These are phyloP conservation scores for Ochlodes sylvanus DNA, from an alignment of 2,888 invertebrate genomes.

Conservation along the genomic window DNA sequence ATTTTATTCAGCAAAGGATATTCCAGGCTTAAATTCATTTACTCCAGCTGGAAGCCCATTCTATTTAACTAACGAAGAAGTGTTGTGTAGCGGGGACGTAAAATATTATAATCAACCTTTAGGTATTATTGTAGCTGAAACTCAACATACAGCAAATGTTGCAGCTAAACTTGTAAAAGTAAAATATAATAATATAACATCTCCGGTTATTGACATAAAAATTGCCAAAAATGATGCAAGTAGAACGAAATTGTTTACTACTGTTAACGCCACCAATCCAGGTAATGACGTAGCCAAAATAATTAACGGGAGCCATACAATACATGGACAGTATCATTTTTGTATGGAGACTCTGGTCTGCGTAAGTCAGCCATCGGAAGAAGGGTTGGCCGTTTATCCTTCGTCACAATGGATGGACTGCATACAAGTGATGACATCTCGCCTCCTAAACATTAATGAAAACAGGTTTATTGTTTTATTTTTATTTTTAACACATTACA, in stretches of 20 bases:
- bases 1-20: slow-evolving; percentile 87
- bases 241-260: slow-evolving; percentile 46
- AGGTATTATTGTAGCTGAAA: slow-evolving; percentile 87
- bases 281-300: slow-evolving; percentile 54
- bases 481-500: too few relatives aligned
- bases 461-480: slow-evolving; percentile 78
- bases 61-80: slow-evolving; percentile 60
- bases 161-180: slow-evolving; percentile 84
- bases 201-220: slow-evolving; percentile 56
- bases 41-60: slow-evolving; percentile 51
- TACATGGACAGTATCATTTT: slow-evolving; percentile 87
- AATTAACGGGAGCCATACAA: slow-evolving; percentile 55
- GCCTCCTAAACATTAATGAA: slow-evolving; percentile 77
- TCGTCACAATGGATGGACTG: slow-evolving; percentile 83
- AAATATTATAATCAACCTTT: slow-evolving; percentile 87
- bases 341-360: slow-evolving; percentile 87
- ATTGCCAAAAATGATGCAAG: slow-evolving; percentile 51
- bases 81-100: slow-evolving; percentile 80
- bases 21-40: slow-evolving; percentile 87
- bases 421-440: slow-evolving; percentile 77
- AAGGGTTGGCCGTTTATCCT: slow-evolving; percentile 85
- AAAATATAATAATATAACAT: slow-evolving; percentile 69
- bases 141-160: slow-evolving; percentile 73
- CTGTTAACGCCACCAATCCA: slow-evolving; percentile 48
- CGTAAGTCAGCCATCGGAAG: slow-evolving; percentile 86